A percentile compares a stretch with the other conserved stretches of the same genome.
Conservation (phyloP, 2,888 invertebrate species). For the Diarsia brunnea region DNA sequence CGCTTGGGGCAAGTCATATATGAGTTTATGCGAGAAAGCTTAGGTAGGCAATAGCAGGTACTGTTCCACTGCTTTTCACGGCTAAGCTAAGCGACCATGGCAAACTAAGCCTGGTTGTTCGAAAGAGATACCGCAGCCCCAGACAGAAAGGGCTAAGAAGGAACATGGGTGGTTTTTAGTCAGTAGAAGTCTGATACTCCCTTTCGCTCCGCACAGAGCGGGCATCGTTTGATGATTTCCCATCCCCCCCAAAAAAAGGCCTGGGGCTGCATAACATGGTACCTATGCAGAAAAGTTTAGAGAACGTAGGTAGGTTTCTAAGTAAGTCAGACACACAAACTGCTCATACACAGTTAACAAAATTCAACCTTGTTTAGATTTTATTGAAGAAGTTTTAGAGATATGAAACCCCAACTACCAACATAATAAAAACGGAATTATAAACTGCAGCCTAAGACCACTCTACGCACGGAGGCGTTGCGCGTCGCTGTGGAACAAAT, state of each 20-base stretch:
- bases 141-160: too few relatives aligned
- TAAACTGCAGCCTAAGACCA: background rate
- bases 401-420: background rate
- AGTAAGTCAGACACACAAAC: background rate
- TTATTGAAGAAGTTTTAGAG: background rate
- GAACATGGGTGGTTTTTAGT: too few relatives aligned
- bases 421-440: background rate
- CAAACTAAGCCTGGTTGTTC: background rate
- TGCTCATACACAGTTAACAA: background rate
- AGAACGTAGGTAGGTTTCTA: background rate
- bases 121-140: too few relatives aligned
- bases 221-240: too few relatives aligned
- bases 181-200: too few relatives aligned
- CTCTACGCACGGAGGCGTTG: background rate
- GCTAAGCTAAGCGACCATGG: background rate
- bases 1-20: constrained; percentile 37
- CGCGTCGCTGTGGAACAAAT: background rate
- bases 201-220: too few relatives aligned
- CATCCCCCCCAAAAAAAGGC: too few relatives aligned
- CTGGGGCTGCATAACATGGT: background rate
- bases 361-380: background rate
- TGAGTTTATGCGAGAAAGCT: constrained; percentile 23
- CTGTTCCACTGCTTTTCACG: background rate
- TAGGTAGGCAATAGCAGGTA: background rate
- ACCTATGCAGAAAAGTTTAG: background rate